A percentile compares a stretch with the other conserved stretches of the same genome.
phyloP scores from a whole-genome alignment of 1,140 invertebrate genomes.

The Drosophila elegans region DNA sequence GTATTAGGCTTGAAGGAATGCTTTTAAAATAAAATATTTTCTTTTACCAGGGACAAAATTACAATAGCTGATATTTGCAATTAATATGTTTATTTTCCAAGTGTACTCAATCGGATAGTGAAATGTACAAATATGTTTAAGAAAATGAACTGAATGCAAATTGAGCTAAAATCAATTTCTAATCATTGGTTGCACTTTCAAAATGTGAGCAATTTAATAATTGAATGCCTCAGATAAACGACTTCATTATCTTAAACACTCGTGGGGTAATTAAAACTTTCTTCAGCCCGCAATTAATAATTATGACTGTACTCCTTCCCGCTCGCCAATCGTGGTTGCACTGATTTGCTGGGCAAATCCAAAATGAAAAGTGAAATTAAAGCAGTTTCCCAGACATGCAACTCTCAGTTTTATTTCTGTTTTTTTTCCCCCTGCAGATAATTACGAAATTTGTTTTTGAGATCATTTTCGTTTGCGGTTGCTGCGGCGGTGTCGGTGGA shows the following conservation, averaged over 20 bases:
- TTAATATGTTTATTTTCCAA: not conserved
- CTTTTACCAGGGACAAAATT: too few relatives aligned
- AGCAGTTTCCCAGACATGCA: constrained; percentile 57
- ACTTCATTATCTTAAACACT: constrained; percentile 73
- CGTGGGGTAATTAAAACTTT: constrained; percentile 71
- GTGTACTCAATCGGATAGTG: not conserved
- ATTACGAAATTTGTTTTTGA: constrained; percentile 39
- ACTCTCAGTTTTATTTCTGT: constrained; percentile 23
- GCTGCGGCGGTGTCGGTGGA: constrained; percentile 2
- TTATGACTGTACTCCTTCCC: constrained; percentile 16
- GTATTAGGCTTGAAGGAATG: too few relatives aligned
- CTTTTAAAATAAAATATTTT: not conserved
- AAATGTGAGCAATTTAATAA: constrained; percentile 68
- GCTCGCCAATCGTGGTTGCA: constrained; percentile 13
- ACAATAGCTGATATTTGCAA: not conserved
- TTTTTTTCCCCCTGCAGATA: constrained; percentile 11
- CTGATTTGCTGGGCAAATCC: constrained; percentile 51
- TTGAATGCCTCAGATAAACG: constrained; percentile 74
- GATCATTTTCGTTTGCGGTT: constrained; percentile 39
- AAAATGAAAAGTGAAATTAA: constrained; percentile 76
- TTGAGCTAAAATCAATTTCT: constrained; percentile 23
- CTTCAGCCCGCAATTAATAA: constrained; percentile 62
- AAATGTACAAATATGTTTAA: constrained; percentile 15
- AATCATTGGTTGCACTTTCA: constrained; percentile 63
- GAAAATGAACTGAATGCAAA: constrained; percentile 42